A percentile compares a stretch with the other conserved stretches of the same genome.
Conservation (phyloP, 2,113 vertebrate species). For the Empidonax traillii region DNA sequence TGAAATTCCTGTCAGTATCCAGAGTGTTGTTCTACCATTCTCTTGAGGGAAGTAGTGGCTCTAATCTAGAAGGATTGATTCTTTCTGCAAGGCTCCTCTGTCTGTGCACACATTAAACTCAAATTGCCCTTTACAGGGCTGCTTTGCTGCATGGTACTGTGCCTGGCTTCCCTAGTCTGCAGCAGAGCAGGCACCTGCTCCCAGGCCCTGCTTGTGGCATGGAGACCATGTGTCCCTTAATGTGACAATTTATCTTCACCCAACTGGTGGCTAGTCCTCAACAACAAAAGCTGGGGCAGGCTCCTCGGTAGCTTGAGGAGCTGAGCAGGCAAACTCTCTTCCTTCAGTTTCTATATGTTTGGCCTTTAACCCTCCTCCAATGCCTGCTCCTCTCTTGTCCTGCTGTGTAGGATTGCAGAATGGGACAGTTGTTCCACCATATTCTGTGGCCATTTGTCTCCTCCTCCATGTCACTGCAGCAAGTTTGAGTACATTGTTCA, state of each 20-base stretch:
- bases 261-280: constrained; percentile 56
- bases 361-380: constrained; percentile 37
- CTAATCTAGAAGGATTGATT: neutral
- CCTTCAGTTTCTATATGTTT: constrained; percentile 32
- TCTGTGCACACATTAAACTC: neutral
- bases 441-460: neutral
- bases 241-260: constrained; percentile 39
- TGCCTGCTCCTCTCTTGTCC: neutral
- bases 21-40: fast-evolving
- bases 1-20: neutral
- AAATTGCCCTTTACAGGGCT: neutral
- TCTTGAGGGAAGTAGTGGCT: neutral
- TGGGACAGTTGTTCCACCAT: neutral
- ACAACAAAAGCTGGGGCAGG: constrained; percentile 2
- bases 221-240: neutral
- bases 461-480: fast-evolving
- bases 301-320: neutral
- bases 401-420: fast-evolving
- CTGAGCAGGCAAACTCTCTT: neutral
- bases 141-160: neutral
- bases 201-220: neutral
- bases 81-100: neutral
- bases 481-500: neutral
- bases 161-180: neutral
- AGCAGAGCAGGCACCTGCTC: constrained; percentile 26